These are phyloP conservation scores for Mnemiopsis leidyi DNA, from an alignment of 37 sponge, comb jelly and placozoan species.

Conservation along the genomic window DNA sequence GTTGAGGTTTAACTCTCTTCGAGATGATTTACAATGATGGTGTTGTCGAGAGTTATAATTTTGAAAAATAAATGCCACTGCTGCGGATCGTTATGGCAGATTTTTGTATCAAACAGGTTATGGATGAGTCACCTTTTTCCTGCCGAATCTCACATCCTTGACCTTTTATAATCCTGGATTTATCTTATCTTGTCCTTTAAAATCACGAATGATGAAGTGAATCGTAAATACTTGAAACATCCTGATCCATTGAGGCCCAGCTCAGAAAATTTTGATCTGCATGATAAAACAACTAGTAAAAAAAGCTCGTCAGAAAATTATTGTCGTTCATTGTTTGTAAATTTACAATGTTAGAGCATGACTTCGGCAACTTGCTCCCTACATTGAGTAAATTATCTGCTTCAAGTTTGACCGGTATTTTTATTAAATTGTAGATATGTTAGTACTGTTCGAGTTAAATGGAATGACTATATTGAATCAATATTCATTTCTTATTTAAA, in stretches of 20 bases:
- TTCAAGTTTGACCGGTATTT: not conserved
- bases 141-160: too few species aligned
- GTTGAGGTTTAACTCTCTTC: not conserved
- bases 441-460: not conserved
- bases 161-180: too few species aligned
- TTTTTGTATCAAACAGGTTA: too few species aligned
- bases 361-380: not conserved
- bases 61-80: too few species aligned
- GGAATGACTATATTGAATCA: not conserved
- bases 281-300: not conserved
- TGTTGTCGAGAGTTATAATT: too few species aligned
- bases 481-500: not conserved
- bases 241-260: too few species aligned
- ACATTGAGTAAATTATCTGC: not conserved
- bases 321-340: not conserved
- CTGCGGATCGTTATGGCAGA: too few species aligned
- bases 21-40: not conserved
- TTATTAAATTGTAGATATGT: not conserved
- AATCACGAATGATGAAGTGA: too few species aligned
- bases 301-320: not conserved
- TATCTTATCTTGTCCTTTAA: too few species aligned
- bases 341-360: not conserved
- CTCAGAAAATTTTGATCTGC: not conserved
- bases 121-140: too few species aligned
- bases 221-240: too few species aligned